Conservation (phyloP, 2,888 invertebrate genomes). For the Melanostoma scalare region DNA sequence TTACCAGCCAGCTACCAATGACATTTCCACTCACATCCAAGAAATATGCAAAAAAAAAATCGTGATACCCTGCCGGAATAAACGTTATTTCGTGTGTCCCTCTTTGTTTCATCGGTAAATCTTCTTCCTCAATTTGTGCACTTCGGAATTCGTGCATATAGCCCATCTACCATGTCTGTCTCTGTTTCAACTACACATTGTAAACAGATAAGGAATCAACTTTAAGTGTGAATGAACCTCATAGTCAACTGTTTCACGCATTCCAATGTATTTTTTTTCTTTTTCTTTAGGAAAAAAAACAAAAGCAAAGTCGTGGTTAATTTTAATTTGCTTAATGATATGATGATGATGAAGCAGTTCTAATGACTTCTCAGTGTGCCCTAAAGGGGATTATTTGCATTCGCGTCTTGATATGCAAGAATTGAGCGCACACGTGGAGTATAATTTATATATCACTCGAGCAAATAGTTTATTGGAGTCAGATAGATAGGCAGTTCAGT, state of each 20-base stretch:
- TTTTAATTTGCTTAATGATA: conserved; percentile 67
- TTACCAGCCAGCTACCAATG: not conserved
- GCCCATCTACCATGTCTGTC: not conserved
- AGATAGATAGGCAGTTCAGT: not conserved
- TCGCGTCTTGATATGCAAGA: conserved; percentile 6
- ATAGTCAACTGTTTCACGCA: conserved; percentile 55
- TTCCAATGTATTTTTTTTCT: conserved; percentile 45
- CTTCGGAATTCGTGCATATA: not conserved
- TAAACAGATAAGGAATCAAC: conserved; percentile 55
- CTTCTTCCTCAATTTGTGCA: not conserved
- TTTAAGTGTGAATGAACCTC: conserved; percentile 62
- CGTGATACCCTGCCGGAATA: conserved; percentile 49
- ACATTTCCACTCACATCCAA: conserved; percentile 14
- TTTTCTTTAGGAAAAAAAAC: conserved; percentile 27
- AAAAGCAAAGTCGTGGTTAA: conserved; percentile 46
- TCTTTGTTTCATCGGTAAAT: conserved; percentile 1
- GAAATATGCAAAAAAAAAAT: conserved; percentile 40
- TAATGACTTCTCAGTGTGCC: conserved; percentile 51
- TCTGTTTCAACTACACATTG: conserved; percentile 33
- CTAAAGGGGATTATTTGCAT: conserved; percentile 49
- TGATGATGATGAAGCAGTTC: conserved; percentile 63
- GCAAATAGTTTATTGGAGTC: conserved; percentile 9
- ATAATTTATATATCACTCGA: conserved; percentile 31
- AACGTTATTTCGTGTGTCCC: conserved; percentile 57
- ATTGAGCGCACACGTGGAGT: conserved; percentile 21